Base-by-base conservation (phyloP, 2,113 vertebrate species). In the Lophura nycthemera region DNA sequence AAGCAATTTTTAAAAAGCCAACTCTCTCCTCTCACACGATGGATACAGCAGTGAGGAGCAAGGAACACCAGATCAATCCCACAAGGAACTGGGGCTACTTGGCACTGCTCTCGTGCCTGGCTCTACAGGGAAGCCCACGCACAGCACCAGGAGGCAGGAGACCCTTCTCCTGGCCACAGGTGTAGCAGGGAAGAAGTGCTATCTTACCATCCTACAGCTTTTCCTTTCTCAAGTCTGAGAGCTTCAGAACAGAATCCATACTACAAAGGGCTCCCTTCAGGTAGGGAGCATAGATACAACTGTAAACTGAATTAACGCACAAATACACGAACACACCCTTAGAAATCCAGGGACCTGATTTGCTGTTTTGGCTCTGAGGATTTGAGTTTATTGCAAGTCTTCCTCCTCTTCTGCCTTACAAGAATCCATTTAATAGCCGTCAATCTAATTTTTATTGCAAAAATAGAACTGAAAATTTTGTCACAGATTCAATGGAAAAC, bases 1-100 rank as follows among this genome's bases (percentile, higher is more conserved):
- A 92, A 63, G 61, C 78, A 54, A 42, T 34, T 34, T 66, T 63
- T 74, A 48, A 65, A 85, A 64, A 19, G 11, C 45, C 83, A 93
- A 73, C 87, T 86, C 40, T 52, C 94, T 94, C 88, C 67, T 88
- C 73, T 93, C 75, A 67, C 54, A 84, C 84, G 34, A 10, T n/a
- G 72, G 77, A 22, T 6, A 83, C 14, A 34, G 38, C 30, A 81
- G 88, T 78, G 86, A 94, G 81, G 80, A n/a, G 16, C 56, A 59
- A 59, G 32, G 54, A 92, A 79, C 66, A 85, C 47, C 1, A 9
- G 73, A 56, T 22, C 91, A 89, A 93, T 82, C 75, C 76, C 82
- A 88, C 11, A 11, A 65, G 38, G 69, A 92, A 40, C 57, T 43
- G 17, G 14, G 45, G 32, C 40, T 67, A 40, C 2, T 30, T 64